Base-by-base conservation (phyloP, 2,113 vertebrate genomes). In the Trinectes maculatus region DNA sequence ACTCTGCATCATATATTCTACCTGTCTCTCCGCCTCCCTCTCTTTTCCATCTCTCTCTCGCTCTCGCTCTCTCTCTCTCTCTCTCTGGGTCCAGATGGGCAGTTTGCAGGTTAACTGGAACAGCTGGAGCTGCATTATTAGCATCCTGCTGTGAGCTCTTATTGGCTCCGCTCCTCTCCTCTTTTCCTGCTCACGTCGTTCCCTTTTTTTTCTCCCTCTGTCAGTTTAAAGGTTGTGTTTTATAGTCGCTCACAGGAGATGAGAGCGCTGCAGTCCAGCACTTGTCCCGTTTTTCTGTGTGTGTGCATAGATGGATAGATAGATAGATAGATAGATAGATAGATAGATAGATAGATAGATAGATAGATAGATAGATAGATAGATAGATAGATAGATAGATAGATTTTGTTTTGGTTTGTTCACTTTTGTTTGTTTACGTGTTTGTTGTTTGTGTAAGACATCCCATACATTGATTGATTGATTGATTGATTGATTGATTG, bases 61-160 rank as follows among this genome's bases (percentile, higher is more conserved):
- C 49, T 82, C 72, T 80, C 80, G 85, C 78, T 86, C 85, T 90
- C 81, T 87, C 7, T 92, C 87, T 88, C 85, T 84, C 90, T 91
- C 94, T 95, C 94, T 93, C 88, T 93, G 95, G 96, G 95, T 98
- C 95, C 97, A 98, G 95, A 96, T 97, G 96, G 96, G 94, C 96
- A 96, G 95, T 98, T 96, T 96, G 95, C 96, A 98, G 96, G 97
- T 98, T 98, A 98, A 98, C 96, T 95, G 94, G 95, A 97, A 95
- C 96, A 98, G 96, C 97, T 98, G 97, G 97, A 98, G 95, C 93
- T 91, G 94, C 94, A 96, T 97, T 98, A 98, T 98, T 98, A 97
- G 96, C 94, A 91, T 95, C 97, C 95, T 94, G 96, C 96, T 96
- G 97, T 94, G 96, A 93, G 92, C 93, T 97, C 96, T 94, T 97